Conservation (phyloP, 2,888 invertebrate species). For the Urechis unicinctus region DNA sequence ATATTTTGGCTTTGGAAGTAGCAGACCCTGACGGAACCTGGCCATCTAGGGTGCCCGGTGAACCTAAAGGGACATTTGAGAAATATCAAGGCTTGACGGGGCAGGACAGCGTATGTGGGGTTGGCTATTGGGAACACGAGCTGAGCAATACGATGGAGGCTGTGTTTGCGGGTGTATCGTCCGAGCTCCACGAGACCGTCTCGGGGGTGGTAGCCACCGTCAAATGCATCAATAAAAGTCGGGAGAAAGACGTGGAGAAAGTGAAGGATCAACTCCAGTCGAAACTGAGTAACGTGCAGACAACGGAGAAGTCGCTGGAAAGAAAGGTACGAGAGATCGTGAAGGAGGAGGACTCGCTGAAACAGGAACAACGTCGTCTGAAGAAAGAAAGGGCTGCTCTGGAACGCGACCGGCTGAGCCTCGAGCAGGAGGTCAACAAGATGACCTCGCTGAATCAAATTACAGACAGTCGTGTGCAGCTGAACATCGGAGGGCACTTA, state of each 20-base stretch:
- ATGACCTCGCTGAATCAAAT: constrained; percentile 20
- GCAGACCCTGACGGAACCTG: constrained; percentile 13
- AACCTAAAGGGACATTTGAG: constrained; percentile 16
- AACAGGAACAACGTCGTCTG: neutral
- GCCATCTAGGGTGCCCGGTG: constrained; percentile 17
- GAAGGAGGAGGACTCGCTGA: constrained; percentile 9
- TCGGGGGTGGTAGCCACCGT: constrained; percentile 17
- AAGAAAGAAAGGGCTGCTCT: constrained; percentile 8
- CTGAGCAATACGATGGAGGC: constrained; percentile 15
- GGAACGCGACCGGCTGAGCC: constrained; percentile 9
- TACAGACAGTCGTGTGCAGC: constrained; percentile 21
- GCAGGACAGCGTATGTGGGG: neutral
- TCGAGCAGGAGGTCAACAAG: constrained; percentile 13
- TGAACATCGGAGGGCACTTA: constrained; percentile 27
- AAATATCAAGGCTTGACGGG: constrained; percentile 6
- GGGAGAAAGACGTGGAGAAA: constrained; percentile 12
- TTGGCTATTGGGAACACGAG: constrained; percentile 16
- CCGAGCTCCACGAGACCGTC: constrained; percentile 17
- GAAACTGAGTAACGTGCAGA: constrained; percentile 4
- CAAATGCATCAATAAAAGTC: constrained; percentile 13
- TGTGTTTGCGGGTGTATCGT: constrained; percentile 12
- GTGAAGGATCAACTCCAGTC: constrained; percentile 9
- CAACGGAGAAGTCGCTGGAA: constrained; percentile 6
- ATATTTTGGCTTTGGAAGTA: constrained; percentile 21
- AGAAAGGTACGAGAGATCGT: constrained; percentile 7